Evolutionary conservation across 2,113 vertebrate genomes (phyloP).

Genomic region (Leiothrix lutea): DNA sequence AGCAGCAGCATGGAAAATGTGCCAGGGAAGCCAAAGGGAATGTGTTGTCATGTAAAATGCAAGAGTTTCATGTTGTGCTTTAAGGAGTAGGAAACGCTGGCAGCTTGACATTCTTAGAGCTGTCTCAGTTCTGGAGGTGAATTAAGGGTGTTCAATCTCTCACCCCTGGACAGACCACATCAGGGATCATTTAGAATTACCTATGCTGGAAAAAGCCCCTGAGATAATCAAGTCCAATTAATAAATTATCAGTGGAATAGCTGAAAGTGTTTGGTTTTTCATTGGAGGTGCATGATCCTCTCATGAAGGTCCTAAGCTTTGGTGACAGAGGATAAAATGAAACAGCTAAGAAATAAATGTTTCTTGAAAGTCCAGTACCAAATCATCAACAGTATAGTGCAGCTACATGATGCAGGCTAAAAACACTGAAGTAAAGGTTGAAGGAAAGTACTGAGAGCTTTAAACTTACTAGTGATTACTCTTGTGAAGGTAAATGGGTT

Average conservation of each 20-base stretch:
- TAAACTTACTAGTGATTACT: slow-evolving; percentile 30
- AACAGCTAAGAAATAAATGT: not conserved
- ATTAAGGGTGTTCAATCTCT: not conserved
- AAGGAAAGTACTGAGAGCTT: not conserved
- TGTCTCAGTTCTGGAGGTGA: not conserved
- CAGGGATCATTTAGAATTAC: not conserved
- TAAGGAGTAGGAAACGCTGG: not conserved
- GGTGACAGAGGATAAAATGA: not conserved
- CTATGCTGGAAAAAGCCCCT: not conserved
- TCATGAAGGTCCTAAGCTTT: not conserved
- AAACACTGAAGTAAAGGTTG: not conserved
- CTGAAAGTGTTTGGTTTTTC: not conserved
- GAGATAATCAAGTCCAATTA: not conserved
- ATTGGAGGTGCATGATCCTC: not conserved
- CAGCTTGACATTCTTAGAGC: not conserved
- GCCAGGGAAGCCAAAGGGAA: not conserved
- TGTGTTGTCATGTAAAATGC: not conserved
- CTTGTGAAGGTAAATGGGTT: slow-evolving; percentile 1
- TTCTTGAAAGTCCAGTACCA: not conserved
- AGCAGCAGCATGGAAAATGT: not conserved
- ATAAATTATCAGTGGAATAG: not conserved
- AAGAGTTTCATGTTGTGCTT: not conserved
- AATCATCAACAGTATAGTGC: not conserved
- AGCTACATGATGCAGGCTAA: not conserved
- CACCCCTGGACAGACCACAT: not conserved